Base-by-base conservation (phyloP, 2,797 vertebrate genomes). In the Phyllotis vaccarum region DNA sequence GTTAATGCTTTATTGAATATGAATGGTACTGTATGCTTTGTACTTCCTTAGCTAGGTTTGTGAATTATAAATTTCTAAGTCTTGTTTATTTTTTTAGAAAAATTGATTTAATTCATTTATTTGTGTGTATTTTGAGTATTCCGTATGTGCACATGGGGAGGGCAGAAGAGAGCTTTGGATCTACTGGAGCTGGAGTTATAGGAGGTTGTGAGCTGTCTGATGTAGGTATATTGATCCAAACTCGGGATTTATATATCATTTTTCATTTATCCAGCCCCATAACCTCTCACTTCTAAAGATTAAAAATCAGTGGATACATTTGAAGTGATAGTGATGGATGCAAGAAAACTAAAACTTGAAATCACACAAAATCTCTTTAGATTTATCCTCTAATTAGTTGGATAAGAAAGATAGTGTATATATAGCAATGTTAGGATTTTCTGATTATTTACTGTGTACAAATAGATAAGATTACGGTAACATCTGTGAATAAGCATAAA, bases 11-110 rank as follows among this genome's bases (percentile, higher is more conserved):
- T 12, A 56, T 52, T 60, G 10, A 27, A 14, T 82, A 11, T 6
- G 54, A 11, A 49, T 79, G 62, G 27, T 58, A 56, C 12, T 5
- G 16, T 10, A 52, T 83, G 29, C 19, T 19, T 79, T 62, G 17
- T 22, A 79, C 49, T 79, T 17, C n/a, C 6, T 10, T 64, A 58
- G 52, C 66, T 72, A 91, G 37, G 6, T 22, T 49, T 89, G 29
- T 52, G 24, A 91, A 37, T 74, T 92, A 83, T 10, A 2, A 40
- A 92, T 16, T 88, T 74, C 81, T 74, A 54, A 93, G 58, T 91
- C 40, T 85, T 3, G 8, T 24, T 40, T 24, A 6, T 21, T 29
- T 83, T 43, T 66, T 31, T n/a, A n/a, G 21, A 85, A 43, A 64
- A 74, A 13, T 5, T 37, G 10, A 46, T 49, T 64, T 83, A 43